A percentile compares a stretch with the other conserved stretches of the same genome.
Conservation (phyloP, 2,797 vertebrate species). For the Acrocephalus scirpaceus region DNA sequence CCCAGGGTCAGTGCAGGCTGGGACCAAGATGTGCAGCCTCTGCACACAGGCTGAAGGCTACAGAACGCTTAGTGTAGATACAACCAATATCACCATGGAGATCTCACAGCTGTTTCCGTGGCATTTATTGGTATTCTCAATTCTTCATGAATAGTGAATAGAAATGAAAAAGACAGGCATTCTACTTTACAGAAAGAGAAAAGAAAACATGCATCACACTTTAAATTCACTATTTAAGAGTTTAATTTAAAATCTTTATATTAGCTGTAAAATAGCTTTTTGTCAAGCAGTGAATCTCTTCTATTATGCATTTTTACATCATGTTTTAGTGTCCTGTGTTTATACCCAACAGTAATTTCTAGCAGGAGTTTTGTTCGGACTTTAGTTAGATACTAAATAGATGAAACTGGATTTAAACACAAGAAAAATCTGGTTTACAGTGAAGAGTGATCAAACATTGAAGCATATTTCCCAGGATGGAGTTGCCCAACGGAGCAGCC, state of each 20-base stretch:
- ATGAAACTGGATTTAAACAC: neutral
- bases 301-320: neutral
- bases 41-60: neutral
- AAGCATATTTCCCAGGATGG: neutral
- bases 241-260: neutral
- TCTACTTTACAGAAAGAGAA: neutral
- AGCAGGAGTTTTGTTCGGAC: neutral
- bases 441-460: neutral
- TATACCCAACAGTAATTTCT: neutral
- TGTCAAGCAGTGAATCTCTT: neutral
- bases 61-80: neutral
- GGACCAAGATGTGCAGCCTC: neutral
- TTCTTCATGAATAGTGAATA: neutral
- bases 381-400: neutral
- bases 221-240: neutral
- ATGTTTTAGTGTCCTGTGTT: neutral
- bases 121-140: neutral
- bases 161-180: neutral
- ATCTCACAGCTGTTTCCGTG: neutral
- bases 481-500: neutral
- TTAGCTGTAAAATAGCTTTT: neutral
- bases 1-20: neutral
- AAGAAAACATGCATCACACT: neutral
- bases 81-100: neutral
- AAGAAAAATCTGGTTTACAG: neutral